Conservation (phyloP, 2,888 invertebrate genomes). For the Trachelus tabidus region DNA sequence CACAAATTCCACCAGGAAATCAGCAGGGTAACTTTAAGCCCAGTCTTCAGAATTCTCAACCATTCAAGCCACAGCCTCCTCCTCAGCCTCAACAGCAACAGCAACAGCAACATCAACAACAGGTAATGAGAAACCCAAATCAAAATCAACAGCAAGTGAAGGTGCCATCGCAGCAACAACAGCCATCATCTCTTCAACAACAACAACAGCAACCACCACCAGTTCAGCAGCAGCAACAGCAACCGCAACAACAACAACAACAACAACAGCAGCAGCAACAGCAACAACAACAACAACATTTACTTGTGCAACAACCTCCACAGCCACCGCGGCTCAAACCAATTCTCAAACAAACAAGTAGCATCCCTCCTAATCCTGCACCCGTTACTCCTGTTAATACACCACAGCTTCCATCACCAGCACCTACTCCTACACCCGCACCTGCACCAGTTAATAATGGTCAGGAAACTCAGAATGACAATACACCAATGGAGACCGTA, state of each 20-base stretch:
- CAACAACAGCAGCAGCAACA: constrained; percentile 25
- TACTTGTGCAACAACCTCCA: constrained; percentile 34
- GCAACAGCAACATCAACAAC: constrained; percentile 21
- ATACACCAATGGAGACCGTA: constrained; percentile 26
- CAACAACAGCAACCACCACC: constrained; percentile 29
- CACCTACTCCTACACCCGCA: constrained; percentile 24
- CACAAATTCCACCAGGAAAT: constrained; percentile 36
- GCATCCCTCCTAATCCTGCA: constrained; percentile 2
- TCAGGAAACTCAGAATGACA: constrained; percentile 16
- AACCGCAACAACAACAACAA: constrained; percentile 29
- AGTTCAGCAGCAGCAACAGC: constrained; percentile 26
- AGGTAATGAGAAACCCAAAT: constrained; percentile 19
- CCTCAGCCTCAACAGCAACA: constrained; percentile 21
- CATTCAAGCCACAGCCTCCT: constrained; percentile 37
- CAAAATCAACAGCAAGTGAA: constrained; percentile 23
- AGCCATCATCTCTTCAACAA: constrained; percentile 20
- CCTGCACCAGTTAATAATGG: constrained; percentile 18
- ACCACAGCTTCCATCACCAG: constrained; percentile 27
- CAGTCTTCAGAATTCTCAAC: constrained; percentile 35
- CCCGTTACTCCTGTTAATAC: constrained; percentile 27
- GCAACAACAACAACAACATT: constrained; percentile 26
- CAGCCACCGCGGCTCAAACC: constrained; percentile 56
- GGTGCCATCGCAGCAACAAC: constrained; percentile 29
- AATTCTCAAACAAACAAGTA: constrained; percentile 52
- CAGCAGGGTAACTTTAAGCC: constrained; percentile 51